phyloP scores from a whole-genome alignment of 2,113 vertebrate genomes.

The Rhinolophus sinicus region DNA sequence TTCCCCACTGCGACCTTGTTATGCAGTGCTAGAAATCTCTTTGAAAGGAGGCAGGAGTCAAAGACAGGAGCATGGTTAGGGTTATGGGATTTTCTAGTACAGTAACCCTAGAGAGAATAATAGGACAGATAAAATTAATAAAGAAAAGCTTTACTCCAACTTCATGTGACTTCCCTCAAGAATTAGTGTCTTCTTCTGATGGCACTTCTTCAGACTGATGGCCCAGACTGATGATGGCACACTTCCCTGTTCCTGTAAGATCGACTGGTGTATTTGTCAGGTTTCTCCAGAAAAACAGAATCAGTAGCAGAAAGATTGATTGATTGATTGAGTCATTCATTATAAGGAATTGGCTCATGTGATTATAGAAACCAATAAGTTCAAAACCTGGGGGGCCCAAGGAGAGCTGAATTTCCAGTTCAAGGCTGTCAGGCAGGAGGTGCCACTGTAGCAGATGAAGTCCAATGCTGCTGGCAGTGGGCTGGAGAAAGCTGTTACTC shows the following conservation, averaged over 20 bases:
- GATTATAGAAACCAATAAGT: not conserved
- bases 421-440: not conserved
- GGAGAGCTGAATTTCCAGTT: not conserved
- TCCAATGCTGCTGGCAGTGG: not conserved
- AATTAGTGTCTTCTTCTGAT: not conserved
- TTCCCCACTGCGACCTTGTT: not conserved
- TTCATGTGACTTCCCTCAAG: not conserved
- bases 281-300: not conserved
- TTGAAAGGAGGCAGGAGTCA: not conserved
- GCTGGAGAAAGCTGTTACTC: not conserved
- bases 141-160: not conserved
- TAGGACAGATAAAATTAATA: not conserved
- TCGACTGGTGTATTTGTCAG: not conserved
- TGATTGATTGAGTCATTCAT: not conserved
- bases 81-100: not conserved
- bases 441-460: not conserved
- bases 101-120: not conserved
- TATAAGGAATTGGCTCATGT: not conserved
- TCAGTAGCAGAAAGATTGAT: not conserved
- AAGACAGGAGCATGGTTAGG: not conserved
- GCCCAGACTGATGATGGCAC: accelerated
- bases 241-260: not conserved
- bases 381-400: not conserved
- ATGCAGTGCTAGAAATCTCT: not conserved
- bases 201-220: too few relatives aligned